A percentile compares a stretch with the other conserved stretches of the same genome.
Evolutionary conservation across 2,113 vertebrate species (phyloP).

Genomic region (Heliornis fulica): DNA sequence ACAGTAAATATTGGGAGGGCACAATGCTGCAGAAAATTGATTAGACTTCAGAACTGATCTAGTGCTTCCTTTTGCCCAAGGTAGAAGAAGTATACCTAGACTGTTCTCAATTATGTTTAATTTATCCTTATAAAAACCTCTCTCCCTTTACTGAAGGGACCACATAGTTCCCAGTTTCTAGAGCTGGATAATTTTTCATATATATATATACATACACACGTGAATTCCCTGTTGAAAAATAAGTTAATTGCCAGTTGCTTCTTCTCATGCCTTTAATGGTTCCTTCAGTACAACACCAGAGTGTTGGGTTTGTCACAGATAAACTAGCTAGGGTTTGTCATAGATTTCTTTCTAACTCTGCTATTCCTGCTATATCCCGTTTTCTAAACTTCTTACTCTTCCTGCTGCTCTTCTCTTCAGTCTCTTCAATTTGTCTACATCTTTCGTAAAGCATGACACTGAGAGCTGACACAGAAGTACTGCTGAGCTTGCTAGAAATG

Average conservation of each 20-base stretch:
- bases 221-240: neutral
- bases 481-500: neutral
- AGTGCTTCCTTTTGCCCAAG: neutral
- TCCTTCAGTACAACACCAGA: neutral
- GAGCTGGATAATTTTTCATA: neutral
- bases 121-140: neutral
- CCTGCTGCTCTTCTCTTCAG: constrained; percentile 19
- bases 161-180: neutral
- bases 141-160: neutral
- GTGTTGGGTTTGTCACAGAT: neutral
- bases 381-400: neutral
- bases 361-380: neutral
- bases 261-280: neutral
- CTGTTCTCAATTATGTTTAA: neutral
- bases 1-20: neutral
- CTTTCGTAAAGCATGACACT: neutral
- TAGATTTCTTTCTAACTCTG: neutral
- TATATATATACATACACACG: neutral
- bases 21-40: neutral
- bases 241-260: neutral
- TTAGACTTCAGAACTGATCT: neutral
- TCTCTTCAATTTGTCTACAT: neutral
- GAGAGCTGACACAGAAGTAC: constrained; percentile 21
- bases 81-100: neutral
- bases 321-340: neutral